Base-by-base conservation (phyloP, 2,113 vertebrate species). In the Antennarius striatus region DNA sequence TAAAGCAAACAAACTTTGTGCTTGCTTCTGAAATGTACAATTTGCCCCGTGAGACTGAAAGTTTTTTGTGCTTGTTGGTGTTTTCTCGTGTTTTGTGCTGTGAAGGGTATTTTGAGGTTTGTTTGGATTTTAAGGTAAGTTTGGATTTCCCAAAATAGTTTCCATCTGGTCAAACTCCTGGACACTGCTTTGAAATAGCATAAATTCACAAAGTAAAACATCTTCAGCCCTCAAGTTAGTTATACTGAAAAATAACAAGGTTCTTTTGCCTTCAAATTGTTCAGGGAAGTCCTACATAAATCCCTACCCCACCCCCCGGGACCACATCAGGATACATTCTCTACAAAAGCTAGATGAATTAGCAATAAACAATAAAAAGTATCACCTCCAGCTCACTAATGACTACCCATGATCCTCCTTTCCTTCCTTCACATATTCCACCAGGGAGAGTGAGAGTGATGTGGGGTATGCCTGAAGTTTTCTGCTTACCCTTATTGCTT, bases 401-500 rank as follows among this genome's bases (percentile, higher is more conserved):
- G 85, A 88, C 85, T 90, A 91, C 84, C 88, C 86, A 80, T 87
- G 88, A 90, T 86, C 74, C 77, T 86, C 74, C 53, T 70, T 75
- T 85, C 66, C 62, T 85, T 84, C 86, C 85, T 76, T 66, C 73
- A 63, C 56, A 68, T 62, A 69, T 84, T 88, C 76, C 80, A 81
- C 71, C 15, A 62, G 82, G 82, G 88, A 86, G 66, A 66, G 56
- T 15, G 57, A 75, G 83, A 79, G 75, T 69, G 73, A 86, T 80
- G 83, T 69, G 75, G 83, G 86, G 43, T 73, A 81, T 77, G 91
- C 88, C 86, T 86, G 49, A 83, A 87, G 89, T 90, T 88, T 83
- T 87, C 82, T 86, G 80, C 80, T 89, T 82, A 83, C 71, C 61
- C 82, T 91, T 92, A 92, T 93, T 93, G 83, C 86, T 84, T 87